Conservation (phyloP, 2,113 vertebrate species). For the Prinia subflava region DNA sequence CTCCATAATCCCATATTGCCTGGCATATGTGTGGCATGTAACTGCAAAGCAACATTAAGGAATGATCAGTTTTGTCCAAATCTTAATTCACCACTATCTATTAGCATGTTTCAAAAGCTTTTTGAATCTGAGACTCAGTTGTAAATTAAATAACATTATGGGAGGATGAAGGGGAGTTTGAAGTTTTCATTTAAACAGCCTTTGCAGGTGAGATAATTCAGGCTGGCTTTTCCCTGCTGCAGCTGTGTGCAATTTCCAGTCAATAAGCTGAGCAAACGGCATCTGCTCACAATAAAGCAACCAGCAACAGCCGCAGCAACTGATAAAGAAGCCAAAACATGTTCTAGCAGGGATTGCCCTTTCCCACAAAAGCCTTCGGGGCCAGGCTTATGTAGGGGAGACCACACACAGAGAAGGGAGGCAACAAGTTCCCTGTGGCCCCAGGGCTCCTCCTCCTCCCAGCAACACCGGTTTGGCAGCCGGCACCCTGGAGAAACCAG, state of each 20-base stretch:
- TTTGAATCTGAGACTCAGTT: background rate
- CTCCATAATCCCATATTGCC: background rate
- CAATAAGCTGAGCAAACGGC: constrained; percentile 35
- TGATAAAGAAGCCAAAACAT: constrained; percentile 39
- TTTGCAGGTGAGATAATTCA: background rate
- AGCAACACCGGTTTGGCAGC: background rate
- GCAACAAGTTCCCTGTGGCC: background rate
- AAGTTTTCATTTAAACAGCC: constrained; percentile 15
- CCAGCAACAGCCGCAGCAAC: background rate
- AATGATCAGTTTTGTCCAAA: background rate
- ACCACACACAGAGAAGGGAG: constrained; percentile 49
- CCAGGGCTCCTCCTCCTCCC: background rate
- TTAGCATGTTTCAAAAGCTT: background rate
- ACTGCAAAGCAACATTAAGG: background rate
- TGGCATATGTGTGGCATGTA: background rate
- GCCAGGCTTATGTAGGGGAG: background rate
- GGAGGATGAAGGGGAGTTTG: background rate
- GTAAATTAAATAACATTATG: background rate
- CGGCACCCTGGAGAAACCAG: background rate
- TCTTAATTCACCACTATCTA: background rate
- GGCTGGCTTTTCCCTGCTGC: background rate
- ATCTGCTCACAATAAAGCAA: constrained; percentile 22
- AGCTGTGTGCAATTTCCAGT: constrained; percentile 38
- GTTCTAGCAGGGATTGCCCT: constrained; percentile 23
- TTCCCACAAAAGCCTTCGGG: background rate